A percentile compares a stretch with the other conserved stretches of the same genome.
phyloP scores from a whole-genome alignment of 2,888 invertebrate species.

The Heliconius ismenius region DNA sequence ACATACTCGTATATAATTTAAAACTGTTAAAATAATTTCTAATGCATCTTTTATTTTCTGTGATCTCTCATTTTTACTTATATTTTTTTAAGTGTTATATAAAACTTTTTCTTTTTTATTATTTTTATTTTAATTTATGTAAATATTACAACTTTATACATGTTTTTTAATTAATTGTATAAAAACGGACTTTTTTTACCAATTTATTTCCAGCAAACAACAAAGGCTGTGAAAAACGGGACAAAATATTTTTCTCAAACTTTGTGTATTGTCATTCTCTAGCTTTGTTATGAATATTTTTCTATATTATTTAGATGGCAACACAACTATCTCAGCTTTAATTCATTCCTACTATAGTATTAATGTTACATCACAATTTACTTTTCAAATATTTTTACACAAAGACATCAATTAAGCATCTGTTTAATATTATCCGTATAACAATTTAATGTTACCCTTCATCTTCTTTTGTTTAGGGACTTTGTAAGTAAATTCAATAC shows the following conservation, averaged over 20 bases:
- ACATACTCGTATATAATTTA: constrained; percentile 22
- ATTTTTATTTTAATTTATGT: constrained; percentile 8
- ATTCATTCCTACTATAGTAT: constrained; percentile 27
- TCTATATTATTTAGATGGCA: neutral
- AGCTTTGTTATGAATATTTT: constrained; percentile 4
- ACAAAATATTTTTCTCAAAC: constrained; percentile 16
- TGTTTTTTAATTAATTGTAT: neutral
- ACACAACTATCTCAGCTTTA: constrained; percentile 26
- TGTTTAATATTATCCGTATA: neutral
- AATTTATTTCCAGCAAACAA: constrained; percentile 12
- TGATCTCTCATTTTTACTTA: constrained; percentile 60
- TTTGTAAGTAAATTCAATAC: too few species aligned
- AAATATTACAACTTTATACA: neutral
- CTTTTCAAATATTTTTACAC: neutral
- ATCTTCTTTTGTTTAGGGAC: neutral
- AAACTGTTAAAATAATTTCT: constrained; percentile 32
- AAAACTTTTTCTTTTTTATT: neutral
- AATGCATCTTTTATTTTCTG: constrained; percentile 69
- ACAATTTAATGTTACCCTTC: neutral
- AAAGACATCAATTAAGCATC: neutral
- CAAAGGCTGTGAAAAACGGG: constrained; percentile 32
- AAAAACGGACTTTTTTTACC: neutral
- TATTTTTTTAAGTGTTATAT: constrained; percentile 15
- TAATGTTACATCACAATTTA: constrained; percentile 23
- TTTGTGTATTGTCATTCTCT: neutral